Evolutionary conservation across 2,888 invertebrate species (phyloP).

Genomic region (Napeogenes sylphis): DNA sequence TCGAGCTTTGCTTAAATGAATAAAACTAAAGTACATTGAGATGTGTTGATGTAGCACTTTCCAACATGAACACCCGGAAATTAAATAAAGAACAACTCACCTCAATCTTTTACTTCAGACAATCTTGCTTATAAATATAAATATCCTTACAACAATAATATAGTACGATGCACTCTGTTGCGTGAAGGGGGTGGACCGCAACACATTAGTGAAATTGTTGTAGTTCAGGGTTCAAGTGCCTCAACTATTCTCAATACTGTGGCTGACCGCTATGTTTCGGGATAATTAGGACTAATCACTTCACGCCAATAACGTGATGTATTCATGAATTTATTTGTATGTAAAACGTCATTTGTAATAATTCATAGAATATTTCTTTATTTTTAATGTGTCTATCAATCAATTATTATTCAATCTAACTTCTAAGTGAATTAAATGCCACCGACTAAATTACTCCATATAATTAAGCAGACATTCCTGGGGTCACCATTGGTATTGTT

Average conservation of each 20-base stretch:
- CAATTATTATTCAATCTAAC: too few relatives aligned
- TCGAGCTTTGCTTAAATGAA: neutral
- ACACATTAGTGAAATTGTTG: slow-evolving; percentile 45
- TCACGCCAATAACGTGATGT: neutral
- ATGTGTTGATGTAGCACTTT: neutral
- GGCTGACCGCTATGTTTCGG: slow-evolving; percentile 40
- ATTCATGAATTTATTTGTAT: neutral
- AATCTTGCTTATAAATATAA: too few relatives aligned
- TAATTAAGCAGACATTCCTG: slow-evolving; percentile 42
- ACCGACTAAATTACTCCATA: slow-evolving; percentile 15
- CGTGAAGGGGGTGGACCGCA: slow-evolving; percentile 31
- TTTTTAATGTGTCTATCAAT: too few relatives aligned
- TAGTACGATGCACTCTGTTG: slow-evolving; percentile 6
- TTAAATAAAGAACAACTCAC: too few relatives aligned
- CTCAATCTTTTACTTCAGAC: too few relatives aligned
- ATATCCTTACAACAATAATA: too few relatives aligned
- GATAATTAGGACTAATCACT: slow-evolving; percentile 11
- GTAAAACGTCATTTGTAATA: too few relatives aligned
- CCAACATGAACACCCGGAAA: too few relatives aligned
- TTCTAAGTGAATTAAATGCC: slow-evolving; percentile 1
- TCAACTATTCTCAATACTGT: slow-evolving; percentile 33
- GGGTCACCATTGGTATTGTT: slow-evolving; percentile 46
- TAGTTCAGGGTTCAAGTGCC: slow-evolving; percentile 37
- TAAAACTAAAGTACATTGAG: neutral
- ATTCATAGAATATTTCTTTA: too few relatives aligned